Conservation (phyloP, 2,888 invertebrate genomes). For the Eudemis profundana region DNA sequence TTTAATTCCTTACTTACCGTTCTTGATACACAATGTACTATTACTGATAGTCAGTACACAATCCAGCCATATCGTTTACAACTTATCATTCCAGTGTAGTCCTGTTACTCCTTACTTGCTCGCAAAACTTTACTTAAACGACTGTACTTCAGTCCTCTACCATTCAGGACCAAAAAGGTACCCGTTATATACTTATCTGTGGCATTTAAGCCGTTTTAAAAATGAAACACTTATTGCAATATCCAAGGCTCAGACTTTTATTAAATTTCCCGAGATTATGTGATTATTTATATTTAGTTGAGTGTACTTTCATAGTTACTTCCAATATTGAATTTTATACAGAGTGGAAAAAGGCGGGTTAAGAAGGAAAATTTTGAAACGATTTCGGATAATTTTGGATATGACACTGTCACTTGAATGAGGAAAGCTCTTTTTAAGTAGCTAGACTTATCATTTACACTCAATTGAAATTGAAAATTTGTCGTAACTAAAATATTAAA, state of each 20-base stretch:
- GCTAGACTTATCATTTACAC: too few species aligned
- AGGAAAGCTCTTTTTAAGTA: too few species aligned
- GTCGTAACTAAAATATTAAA: too few species aligned
- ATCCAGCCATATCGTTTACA: not conserved
- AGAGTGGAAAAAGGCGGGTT: too few species aligned
- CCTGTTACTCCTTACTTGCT: not conserved
- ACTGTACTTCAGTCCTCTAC: not conserved
- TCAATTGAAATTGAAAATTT: too few species aligned
- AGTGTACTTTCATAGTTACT: not conserved
- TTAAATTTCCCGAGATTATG: conserved; percentile 23
- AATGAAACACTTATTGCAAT: not conserved
- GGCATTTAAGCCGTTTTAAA: not conserved
- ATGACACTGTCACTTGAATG: too few species aligned
- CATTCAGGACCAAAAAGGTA: not conserved
- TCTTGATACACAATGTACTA: too few species aligned
- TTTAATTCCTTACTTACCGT: too few species aligned
- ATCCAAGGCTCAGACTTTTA: conserved; percentile 4
- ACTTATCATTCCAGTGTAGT: not conserved
- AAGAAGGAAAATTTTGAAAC: too few species aligned
- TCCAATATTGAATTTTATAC: too few species aligned
- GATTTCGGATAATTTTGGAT: too few species aligned
- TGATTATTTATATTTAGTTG: conserved; percentile 4
- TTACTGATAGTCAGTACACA: too few species aligned
- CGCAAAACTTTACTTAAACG: not conserved
- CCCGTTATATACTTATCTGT: not conserved